These are phyloP conservation scores for Pituophis catenifer DNA, from an alignment of 2,113 vertebrate genomes.

Conservation along the genomic window DNA sequence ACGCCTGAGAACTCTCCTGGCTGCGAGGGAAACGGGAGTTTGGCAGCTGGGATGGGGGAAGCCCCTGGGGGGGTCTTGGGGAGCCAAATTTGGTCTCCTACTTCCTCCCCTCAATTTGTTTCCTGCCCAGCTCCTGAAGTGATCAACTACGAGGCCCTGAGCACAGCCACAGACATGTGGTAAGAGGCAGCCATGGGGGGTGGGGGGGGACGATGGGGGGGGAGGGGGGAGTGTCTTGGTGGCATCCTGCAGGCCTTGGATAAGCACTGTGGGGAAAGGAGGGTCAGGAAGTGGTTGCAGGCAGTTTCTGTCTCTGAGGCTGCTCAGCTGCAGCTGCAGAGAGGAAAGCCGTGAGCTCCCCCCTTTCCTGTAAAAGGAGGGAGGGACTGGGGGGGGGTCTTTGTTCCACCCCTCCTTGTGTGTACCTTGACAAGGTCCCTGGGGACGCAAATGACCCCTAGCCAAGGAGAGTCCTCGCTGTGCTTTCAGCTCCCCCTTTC, in stretches of 20 bases:
- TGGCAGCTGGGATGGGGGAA: not conserved
- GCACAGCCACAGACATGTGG: constrained; percentile 76
- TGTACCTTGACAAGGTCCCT: not conserved
- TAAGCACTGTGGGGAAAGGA: too few species aligned
- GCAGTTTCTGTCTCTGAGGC: not conserved
- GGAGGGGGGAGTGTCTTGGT: rapidly evolving
- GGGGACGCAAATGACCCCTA: not conserved
- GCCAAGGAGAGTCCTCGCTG: not conserved
- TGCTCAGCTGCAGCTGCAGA: too few species aligned
- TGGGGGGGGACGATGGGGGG: rapidly evolving
- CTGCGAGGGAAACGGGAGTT: too few species aligned
- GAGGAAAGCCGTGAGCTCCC: not conserved
- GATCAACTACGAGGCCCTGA: constrained; percentile 73
- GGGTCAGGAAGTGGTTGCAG: not conserved
- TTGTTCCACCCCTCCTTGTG: not conserved
- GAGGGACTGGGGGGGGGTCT: not conserved
- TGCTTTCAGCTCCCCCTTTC: not conserved
- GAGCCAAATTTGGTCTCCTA: not conserved
- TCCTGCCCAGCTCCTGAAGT: constrained; percentile 70
- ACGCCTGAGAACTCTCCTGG: not conserved
- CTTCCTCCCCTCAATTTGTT: rapidly evolving
- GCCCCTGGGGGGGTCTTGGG: not conserved
- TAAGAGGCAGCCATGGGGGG: constrained; percentile 29
- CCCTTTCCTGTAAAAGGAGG: not conserved
- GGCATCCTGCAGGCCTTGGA: not conserved